These are phyloP conservation scores for Hybognathus amarus DNA, from an alignment of 2,797 vertebrate genomes.

Conservation along the genomic window DNA sequence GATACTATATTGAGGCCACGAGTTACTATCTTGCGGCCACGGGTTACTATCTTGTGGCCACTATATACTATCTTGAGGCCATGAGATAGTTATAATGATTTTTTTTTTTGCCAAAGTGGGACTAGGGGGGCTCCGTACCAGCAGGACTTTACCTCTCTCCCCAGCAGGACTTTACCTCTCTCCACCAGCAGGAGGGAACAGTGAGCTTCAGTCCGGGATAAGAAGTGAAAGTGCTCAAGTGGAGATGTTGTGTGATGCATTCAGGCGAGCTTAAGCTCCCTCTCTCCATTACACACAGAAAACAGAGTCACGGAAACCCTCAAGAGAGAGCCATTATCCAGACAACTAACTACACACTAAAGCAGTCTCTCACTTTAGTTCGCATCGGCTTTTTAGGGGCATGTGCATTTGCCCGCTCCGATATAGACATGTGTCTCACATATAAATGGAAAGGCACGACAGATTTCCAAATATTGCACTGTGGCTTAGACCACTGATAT, in stretches of 20 bases:
- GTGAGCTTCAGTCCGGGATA: slow-evolving; percentile 38
- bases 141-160: too few relatives aligned
- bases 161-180: not conserved
- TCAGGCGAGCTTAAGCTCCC: slow-evolving; percentile 52
- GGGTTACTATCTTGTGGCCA: too few relatives aligned
- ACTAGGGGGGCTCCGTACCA: too few relatives aligned
- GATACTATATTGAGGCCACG: too few relatives aligned
- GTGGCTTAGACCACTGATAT: not conserved
- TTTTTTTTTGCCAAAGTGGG: too few relatives aligned
- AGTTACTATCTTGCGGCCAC: too few relatives aligned
- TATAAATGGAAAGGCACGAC: not conserved
- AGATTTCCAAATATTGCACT: slow-evolving; percentile 12
- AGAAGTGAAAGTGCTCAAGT: slow-evolving; percentile 32
- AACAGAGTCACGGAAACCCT: slow-evolving; percentile 44
- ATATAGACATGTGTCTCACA: not conserved
- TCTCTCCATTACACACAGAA: slow-evolving; percentile 53
- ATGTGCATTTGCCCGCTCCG: not conserved
- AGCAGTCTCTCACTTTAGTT: slow-evolving; percentile 23
- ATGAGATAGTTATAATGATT: too few relatives aligned
- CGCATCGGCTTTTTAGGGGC: slow-evolving; percentile 26
- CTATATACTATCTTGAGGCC: too few relatives aligned
- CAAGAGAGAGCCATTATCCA: slow-evolving; percentile 57
- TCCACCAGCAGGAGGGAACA: slow-evolving; percentile 57
- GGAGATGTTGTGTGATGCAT: slow-evolving; percentile 51
- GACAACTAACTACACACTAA: slow-evolving; percentile 54